Evolutionary conservation across 2,797 vertebrate species (phyloP).

Genomic region (Schizopygopsis pylzovi): DNA sequence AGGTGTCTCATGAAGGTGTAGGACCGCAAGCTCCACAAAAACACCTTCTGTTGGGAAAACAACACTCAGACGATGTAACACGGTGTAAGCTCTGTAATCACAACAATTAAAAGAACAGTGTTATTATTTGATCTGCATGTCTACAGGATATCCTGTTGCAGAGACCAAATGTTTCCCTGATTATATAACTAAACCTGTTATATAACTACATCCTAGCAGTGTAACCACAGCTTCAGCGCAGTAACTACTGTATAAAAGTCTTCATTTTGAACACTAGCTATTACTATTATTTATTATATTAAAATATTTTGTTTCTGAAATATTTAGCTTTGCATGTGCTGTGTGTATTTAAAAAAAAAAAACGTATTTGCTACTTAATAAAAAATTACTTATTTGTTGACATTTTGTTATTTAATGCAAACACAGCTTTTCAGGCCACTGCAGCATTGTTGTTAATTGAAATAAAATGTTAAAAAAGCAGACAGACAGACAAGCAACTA

Average conservation of each 20-base stretch:
- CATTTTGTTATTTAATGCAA: neutral
- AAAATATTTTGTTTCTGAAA: neutral
- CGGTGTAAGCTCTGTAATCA: no score
- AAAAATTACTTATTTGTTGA: neutral
- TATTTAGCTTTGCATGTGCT: neutral
- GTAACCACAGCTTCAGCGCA: neutral
- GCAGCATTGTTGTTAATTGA: neutral
- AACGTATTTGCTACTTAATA: neutral
- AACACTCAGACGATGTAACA: neutral
- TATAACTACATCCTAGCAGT: neutral
- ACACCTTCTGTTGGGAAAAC: slow-evolving; percentile 79
- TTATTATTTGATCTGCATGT: neutral
- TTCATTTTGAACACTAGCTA: neutral
- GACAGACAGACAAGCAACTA: no score
- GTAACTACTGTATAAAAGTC: neutral
- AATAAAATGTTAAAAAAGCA: no score
- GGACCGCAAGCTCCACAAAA: slow-evolving; percentile 93
- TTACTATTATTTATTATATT: neutral
- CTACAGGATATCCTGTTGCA: neutral
- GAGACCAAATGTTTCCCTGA: neutral
- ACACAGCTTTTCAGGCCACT: neutral
- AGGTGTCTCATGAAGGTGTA: slow-evolving; percentile 91
- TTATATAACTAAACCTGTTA: neutral
- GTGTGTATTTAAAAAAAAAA: neutral
- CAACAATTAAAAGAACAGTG: neutral